Conservation (phyloP, 2,113 vertebrate genomes). For the Psophia crepitans region DNA sequence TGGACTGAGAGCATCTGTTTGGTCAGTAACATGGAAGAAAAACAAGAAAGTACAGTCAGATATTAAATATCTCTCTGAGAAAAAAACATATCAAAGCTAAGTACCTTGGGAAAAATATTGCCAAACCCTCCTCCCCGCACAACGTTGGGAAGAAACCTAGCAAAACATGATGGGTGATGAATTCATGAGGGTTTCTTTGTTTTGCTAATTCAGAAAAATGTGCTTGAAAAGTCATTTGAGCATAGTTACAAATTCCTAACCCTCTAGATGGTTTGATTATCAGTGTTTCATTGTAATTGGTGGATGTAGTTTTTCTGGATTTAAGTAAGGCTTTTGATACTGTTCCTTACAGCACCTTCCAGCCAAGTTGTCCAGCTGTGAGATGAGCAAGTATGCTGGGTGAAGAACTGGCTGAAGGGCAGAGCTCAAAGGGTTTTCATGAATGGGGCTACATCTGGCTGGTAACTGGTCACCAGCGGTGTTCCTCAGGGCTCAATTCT, state of each 20-base stretch:
- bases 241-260: neutral
- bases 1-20: neutral
- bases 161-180: neutral
- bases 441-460: neutral
- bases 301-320: neutral
- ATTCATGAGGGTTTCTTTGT: neutral
- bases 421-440: neutral
- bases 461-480: rapidly evolving
- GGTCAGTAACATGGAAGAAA: neutral
- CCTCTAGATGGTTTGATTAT: neutral
- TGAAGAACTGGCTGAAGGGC: neutral
- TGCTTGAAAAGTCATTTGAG: neutral
- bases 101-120: neutral
- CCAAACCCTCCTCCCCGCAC: neutral
- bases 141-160: neutral
- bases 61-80: neutral
- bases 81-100: neutral
- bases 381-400: neutral
- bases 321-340: neutral
- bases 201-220: neutral
- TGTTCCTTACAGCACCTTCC: neutral
- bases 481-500: neutral
- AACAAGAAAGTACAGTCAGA: neutral
- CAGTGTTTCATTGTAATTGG: neutral
- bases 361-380: neutral